These are phyloP conservation scores for Pteruthius melanotis DNA, from an alignment of 2,113 vertebrate genomes.

Conservation along the genomic window DNA sequence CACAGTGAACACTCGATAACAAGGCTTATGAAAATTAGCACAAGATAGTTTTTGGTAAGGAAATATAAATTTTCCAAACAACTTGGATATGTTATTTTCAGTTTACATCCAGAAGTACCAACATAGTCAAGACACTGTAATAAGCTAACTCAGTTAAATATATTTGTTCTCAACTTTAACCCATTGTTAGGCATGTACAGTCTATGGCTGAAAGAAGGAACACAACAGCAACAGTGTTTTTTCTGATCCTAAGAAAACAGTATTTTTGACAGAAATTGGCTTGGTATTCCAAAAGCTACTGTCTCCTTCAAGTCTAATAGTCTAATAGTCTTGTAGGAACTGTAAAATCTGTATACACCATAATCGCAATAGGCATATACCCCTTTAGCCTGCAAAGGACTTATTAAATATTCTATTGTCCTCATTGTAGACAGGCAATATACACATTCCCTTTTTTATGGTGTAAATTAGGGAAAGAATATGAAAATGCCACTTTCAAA, in stretches of 20 bases:
- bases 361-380: neutral
- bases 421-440: neutral
- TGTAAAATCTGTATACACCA: neutral
- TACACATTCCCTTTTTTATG: neutral
- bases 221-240: neutral
- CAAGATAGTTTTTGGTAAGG: neutral
- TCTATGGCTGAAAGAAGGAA: neutral
- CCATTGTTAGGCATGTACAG: neutral
- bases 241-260: neutral
- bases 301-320: neutral
- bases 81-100: neutral
- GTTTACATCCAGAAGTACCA: neutral
- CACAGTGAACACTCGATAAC: neutral
- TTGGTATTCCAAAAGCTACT: neutral
- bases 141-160: neutral
- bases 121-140: neutral
- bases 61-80: neutral
- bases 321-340: neutral
- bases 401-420: neutral
- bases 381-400: neutral
- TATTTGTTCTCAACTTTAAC: neutral
- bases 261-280: neutral
- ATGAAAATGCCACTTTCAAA: neutral
- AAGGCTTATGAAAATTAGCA: neutral
- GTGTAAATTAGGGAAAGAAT: neutral